Evolutionary conservation across 2,113 vertebrate species (phyloP), one percentile per base, ranked within the genome.

Genomic region (Cacatua alba): DNA sequence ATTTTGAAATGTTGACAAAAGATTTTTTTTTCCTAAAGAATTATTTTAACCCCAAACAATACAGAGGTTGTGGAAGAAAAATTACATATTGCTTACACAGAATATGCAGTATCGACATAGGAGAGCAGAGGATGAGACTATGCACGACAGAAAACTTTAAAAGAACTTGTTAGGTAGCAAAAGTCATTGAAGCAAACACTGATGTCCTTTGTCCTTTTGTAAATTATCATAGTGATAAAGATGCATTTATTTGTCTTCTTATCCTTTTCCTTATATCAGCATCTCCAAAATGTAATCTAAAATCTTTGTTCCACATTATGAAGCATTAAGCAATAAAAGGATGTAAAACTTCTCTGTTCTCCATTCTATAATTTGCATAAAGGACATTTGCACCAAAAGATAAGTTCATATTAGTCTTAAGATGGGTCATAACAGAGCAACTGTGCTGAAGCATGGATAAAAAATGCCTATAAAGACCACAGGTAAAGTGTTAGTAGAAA

Each of bases 321-420:
- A 95, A 86, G 24, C 69, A 79, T 84, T 72, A 88, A 84, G 83
- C 90, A 91, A 86, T 96, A 96, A 95, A 96, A 96, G 25, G 51
- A 79, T 71, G 80, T 92, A 86, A 96, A 96, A 51, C 3, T 8
- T 59, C 52, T 76, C 41, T 59, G 41, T 63, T 94, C 69, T 93
- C 43, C 29, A 68, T 92, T 86, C 29, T 65, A 63, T 55, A 76
- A 95, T 93, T 95, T 93, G 79, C 88, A 89, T 85, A 90, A 93
- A 80, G 74, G 92, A 71, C 69, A 94, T 90, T 96, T 94, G 35
- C 19, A 91, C 64, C 65, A 48, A 86, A 90, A 82, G 52, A 18
- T 91, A 82, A 92, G 60, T 93, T 92, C 9, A 28, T 72, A 79
- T 96, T 89, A 88, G 76, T 78, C 69, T 65, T 79, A 65, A 91